Percentiles rank a stretch among this genome's conserved stretches.
phyloP scores from a whole-genome alignment of 2,797 vertebrate species.

The Tapirus indicus region DNA sequence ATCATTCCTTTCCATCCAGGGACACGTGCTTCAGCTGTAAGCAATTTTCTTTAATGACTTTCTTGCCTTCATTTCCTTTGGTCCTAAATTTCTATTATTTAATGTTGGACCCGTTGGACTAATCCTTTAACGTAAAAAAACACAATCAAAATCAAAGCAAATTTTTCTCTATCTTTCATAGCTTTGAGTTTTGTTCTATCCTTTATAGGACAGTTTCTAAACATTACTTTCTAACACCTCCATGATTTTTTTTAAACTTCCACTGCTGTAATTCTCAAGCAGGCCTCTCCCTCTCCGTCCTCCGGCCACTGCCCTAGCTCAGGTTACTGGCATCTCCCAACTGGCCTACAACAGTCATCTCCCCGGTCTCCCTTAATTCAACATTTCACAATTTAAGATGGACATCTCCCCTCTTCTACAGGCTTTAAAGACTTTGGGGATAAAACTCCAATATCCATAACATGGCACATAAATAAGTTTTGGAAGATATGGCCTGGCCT shows the following conservation, averaged over 20 bases:
- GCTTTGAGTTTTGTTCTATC: not conserved
- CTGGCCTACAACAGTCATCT: not conserved
- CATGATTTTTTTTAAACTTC: too few species aligned
- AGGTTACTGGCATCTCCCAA: not conserved
- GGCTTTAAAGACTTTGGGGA: too few species aligned
- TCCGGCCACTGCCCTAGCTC: rapidly evolving
- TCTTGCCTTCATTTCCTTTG: not conserved
- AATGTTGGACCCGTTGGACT: not conserved
- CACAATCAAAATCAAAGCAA: not conserved
- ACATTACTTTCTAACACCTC: not conserved
- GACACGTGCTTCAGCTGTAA: not conserved
- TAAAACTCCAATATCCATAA: not conserved
- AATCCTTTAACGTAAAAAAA: not conserved
- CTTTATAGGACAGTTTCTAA: not conserved
- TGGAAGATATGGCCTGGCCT: not conserved
- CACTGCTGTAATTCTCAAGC: not conserved
- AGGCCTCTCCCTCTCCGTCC: not conserved
- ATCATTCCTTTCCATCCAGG: not conserved
- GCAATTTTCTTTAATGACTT: not conserved
- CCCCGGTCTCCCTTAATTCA: not conserved
- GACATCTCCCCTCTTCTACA: not conserved
- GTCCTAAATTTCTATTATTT: not conserved
- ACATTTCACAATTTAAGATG: rapidly evolving
- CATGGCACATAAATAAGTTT: rapidly evolving
- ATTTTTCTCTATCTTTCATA: not conserved